Percentiles rank a stretch among this genome's conserved stretches.
Conservation (phyloP, 1,140 invertebrate species). For the Drosophila grimshawi region DNA sequence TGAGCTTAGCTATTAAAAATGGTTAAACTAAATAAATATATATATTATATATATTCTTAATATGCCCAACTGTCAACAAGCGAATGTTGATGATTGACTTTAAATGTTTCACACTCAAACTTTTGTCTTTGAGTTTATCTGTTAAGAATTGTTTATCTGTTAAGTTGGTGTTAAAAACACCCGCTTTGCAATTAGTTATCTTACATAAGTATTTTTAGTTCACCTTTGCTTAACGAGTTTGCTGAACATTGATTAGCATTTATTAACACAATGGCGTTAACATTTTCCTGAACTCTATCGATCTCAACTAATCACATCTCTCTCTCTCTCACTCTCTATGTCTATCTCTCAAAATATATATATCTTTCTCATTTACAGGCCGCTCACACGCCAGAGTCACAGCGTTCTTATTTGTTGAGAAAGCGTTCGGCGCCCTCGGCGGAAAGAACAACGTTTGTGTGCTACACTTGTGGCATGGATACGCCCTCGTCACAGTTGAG, state of each 20-base stretch:
- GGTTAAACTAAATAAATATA: no score
- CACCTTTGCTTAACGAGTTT: slow-evolving; percentile 22
- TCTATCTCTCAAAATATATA: no score
- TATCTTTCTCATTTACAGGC: slow-evolving; percentile 84
- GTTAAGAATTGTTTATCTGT: background rate
- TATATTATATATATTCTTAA: no score
- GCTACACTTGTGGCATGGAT: slow-evolving; percentile 94
- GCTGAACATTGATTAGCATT: slow-evolving; percentile 32
- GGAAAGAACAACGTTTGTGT: slow-evolving; percentile 92
- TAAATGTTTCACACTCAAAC: background rate
- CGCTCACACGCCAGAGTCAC: slow-evolving; percentile 89
- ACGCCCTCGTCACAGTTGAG: slow-evolving; percentile 91
- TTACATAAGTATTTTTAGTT: background rate
- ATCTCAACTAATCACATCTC: slow-evolving; percentile 35
- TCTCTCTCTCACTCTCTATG: slow-evolving; percentile 45
- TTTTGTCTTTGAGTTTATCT: no score
- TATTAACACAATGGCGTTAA: slow-evolving; percentile 20
- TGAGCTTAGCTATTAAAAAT: no score
- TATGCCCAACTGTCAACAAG: no score
- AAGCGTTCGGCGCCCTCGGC: slow-evolving; percentile 88
- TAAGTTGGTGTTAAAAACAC: background rate
- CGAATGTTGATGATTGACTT: background rate
- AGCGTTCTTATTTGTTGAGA: slow-evolving; percentile 91
- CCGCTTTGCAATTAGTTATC: slow-evolving; percentile 1
- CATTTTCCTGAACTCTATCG: slow-evolving; percentile 11